Base-by-base conservation (phyloP, 1,140 invertebrate species). In the Ceratoteleas bidentatus region DNA sequence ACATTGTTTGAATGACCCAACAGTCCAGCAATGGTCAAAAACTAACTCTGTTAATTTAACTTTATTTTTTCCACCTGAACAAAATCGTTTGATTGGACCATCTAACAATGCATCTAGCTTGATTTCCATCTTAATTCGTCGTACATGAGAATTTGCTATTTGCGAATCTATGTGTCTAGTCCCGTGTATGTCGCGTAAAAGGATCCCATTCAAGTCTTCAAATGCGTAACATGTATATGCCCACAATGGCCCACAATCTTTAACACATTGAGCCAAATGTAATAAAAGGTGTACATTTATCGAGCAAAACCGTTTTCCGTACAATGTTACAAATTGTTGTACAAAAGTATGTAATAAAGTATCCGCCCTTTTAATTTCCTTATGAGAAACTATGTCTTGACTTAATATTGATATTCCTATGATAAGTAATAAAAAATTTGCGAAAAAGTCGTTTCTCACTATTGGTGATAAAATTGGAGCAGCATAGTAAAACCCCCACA, bases 261-360 rank as follows among this genome's bases (percentile, higher is more conserved):
- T 4, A n/a, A 85, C 84, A n/a, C 60, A 73, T 47, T 82, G 52
- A 3, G 75, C n/a, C 40, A 84, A 70, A 75, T 84, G 82, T 16
- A 82, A 40, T 13, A 85, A 11, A 60, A 61, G 62, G 43, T 85
- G 81, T 9, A 84, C 72, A 60, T 85, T 85, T 15, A 84, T 81
- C 0, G 70, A 76, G 50, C 75, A 84, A 66, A 75, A 85, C 65
- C 53, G 15, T n/a, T 73, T 10, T 38, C 72, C 74, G 64, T 85
- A 85, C 9, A 60, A 3, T n/a, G 11, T 33, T 76, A 75, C 61
- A 57, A 85, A 84, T 36, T 83, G 13, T 14, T 49, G 10, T 0
- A 81, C 74, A 69, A 85, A 85, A 56, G 68, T 76, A 24, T 81
- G 16, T 6, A 84, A 16, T 14, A 81, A 45, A 14, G 3, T 24